Evolutionary conservation across 92 coral and sea anemone genomes (phyloP), one percentile per base, ranked within the genome.

Genomic region (Epizoanthus illoricatus): DNA sequence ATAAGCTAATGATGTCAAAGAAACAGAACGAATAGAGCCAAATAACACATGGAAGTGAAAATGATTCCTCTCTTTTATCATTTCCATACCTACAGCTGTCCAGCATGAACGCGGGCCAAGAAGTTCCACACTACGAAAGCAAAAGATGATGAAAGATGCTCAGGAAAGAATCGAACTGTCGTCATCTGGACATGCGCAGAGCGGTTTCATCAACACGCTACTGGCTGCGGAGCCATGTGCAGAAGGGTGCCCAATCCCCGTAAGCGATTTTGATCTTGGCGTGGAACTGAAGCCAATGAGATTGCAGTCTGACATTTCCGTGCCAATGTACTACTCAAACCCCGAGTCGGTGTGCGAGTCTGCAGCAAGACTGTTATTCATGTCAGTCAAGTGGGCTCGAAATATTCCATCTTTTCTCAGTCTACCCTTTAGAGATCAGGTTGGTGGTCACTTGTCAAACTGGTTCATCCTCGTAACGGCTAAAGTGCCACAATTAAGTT

Each of bases 51-150:
- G 36, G 36, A 28, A 28, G 2, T 28, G 36, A 28, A 28, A 28
- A 1, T 28, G 36, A 28, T 28, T 28, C 2, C 36, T 28, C 36
- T 28, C 2, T 28, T 28, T 28, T 28, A 28, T 12, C 7, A 70
- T 33, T 80, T 71, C 45, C 66, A 69, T 17, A 55, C 23, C 24
- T 65, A 40, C 92, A 96, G 99, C 99, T 86, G 99, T 96, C 49
- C 99, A 96, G 65, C 99, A 96, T 75, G 99, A 96, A 67, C 99
- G 99, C 80, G 99, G 99, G 83, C 99, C 99, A 40, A 84, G 99
- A 74, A 96, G 94, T 89, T 93, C 98, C 15, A 91, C 96, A 36
- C 80, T 93, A 56, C 90, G 97, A 73, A 91, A 94, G 69, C 99
- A 93, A 81, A 96, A 93, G 89, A 90, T 91, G 92, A 90, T 91